A percentile compares a stretch with the other conserved stretches of the same genome.
Evolutionary conservation across 2,113 vertebrate genomes (phyloP).

Genomic region (Nothoprocta pentlandii): DNA sequence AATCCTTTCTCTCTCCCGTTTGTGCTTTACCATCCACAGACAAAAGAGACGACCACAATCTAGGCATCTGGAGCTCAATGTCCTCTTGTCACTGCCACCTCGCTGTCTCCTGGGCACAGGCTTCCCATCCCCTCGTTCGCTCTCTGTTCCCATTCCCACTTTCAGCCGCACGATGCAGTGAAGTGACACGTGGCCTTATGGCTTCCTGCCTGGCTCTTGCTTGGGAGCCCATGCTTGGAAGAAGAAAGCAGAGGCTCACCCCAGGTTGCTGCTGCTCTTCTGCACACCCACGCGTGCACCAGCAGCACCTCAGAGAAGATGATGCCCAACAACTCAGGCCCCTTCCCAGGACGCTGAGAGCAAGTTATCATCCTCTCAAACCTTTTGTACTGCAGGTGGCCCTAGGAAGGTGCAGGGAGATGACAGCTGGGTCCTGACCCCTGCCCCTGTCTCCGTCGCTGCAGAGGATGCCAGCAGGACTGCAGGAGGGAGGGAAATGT

Average conservation of each 20-base stretch:
- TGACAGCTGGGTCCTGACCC: accelerated
- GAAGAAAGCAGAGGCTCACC: background rate
- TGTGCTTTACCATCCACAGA: background rate
- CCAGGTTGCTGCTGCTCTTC: background rate
- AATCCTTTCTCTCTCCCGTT: background rate
- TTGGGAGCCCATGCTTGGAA: accelerated
- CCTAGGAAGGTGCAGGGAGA: background rate
- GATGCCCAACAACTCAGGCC: background rate
- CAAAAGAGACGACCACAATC: accelerated
- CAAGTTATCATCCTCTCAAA: background rate
- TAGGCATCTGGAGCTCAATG: background rate
- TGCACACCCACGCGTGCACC: background rate
- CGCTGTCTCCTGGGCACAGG: background rate
- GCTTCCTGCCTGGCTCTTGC: no score
- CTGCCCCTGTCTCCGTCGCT: background rate
- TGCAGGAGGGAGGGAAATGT: background rate
- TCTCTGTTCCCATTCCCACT: background rate
- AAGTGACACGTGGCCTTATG: no score
- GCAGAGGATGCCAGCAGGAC: background rate
- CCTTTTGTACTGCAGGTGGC: background rate
- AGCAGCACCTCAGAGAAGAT: background rate
- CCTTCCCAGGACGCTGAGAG: background rate
- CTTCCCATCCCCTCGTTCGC: no score
- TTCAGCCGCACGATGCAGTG: background rate
- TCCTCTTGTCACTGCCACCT: accelerated